Conservation (phyloP, 2,888 invertebrate species). For the Drosophila melanosoma region DNA sequence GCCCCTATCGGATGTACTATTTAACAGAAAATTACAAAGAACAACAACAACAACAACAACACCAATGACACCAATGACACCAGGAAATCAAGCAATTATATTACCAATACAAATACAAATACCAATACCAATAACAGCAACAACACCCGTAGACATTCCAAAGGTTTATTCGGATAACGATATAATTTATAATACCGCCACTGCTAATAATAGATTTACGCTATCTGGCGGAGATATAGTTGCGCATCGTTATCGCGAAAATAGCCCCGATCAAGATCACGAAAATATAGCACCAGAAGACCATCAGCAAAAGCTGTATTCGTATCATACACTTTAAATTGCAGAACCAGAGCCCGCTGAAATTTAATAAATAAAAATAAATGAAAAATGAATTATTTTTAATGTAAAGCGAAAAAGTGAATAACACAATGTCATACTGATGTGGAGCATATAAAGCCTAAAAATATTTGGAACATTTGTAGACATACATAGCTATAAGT, state of each 20-base stretch:
- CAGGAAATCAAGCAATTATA: slow-evolving; percentile 35
- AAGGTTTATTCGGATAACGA: slow-evolving; percentile 81
- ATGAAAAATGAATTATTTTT: not conserved
- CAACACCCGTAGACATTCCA: slow-evolving; percentile 72
- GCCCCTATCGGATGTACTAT: slow-evolving; percentile 56
- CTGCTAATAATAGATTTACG: slow-evolving; percentile 18
- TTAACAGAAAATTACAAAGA: slow-evolving; percentile 5
- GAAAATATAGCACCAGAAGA: slow-evolving; percentile 18
- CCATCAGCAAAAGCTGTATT: slow-evolving; percentile 51
- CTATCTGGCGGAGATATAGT: slow-evolving; percentile 25
- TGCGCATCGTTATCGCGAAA: slow-evolving; percentile 25
- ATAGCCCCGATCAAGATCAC: slow-evolving; percentile 16
- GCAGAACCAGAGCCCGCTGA: slow-evolving; percentile 37
- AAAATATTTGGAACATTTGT: slow-evolving; percentile 49
- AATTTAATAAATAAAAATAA: slow-evolving; percentile 16
- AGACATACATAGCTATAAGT: slow-evolving; percentile 39
- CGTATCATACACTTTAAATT: slow-evolving; percentile 58
- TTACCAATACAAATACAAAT: slow-evolving; percentile 31
- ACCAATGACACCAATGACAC: slow-evolving; percentile 33
- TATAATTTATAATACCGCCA: slow-evolving; percentile 62
- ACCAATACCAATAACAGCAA: slow-evolving; percentile 54
- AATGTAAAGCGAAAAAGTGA: slow-evolving; percentile 15
- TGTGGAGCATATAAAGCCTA: slow-evolving; percentile 31
- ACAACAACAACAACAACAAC: slow-evolving; percentile 18
- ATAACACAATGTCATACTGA: slow-evolving; percentile 45